Evolutionary conservation across 2,797 vertebrate species (phyloP), one percentile per base, ranked within the genome.

Genomic region (Liparis tanakae): DNA sequence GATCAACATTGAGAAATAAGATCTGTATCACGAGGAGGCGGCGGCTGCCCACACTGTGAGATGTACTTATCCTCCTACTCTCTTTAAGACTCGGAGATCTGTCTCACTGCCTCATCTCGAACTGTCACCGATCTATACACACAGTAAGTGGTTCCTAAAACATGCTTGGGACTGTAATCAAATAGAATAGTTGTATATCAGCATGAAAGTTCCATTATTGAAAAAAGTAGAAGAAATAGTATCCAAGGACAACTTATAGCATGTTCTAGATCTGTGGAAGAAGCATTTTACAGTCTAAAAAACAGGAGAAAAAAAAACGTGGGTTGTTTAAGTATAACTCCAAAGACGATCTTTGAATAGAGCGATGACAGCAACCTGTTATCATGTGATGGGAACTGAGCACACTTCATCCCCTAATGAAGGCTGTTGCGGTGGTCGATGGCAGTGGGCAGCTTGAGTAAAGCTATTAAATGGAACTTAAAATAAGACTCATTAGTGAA

Each of bases 11-110:
- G 70, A 87, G 81, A 83, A 88, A 90, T 59, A 73, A 65, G 69
- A 89, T 78, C 82, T 77, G 73, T 78, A 80, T 86, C 84, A 75
- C 81, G 67, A 82, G 67, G 73, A 81, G 84, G 86, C 71, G 58
- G 69, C 63, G 65, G 72, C 64, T 78, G 34, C 93, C 93, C 89
- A 92, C 64, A 18, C 18, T 80, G 72, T 66, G 88, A 89, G 84
- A 91, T 89, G 83, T 74, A 81, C 83, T 91, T 88, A 72, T 84
- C 84, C 73, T 86, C 78, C 70, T 60, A 74, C 79, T 78, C 82
- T 69, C 72, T 51, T 53, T 20, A 65, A 53, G 48, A 65, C 48
- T 48, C 30, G 48, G 18, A 36, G 33, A 74, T 62, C 25, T 30
- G 25, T 30, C 64, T 83, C 55, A 37, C 46, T 0, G 51, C 43